phyloP scores from a whole-genome alignment of 2,888 invertebrate species.

The Globia sparganii region DNA sequence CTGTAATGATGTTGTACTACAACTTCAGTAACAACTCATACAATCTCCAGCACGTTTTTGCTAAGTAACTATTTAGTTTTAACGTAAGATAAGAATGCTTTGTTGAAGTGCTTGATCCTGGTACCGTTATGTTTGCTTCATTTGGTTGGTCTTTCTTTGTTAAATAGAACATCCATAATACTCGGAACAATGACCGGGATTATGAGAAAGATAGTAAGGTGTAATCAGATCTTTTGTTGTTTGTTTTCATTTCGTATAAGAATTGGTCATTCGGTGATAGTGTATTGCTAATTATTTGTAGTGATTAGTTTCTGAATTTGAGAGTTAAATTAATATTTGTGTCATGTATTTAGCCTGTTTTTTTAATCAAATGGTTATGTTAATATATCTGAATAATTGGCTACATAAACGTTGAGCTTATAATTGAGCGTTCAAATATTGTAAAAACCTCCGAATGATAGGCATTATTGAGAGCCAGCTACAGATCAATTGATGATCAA shows the following conservation, averaged over 20 bases:
- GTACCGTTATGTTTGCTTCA: conserved; percentile 75
- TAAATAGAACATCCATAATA: conserved; percentile 62
- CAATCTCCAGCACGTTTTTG: conserved; percentile 83
- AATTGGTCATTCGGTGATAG: not conserved
- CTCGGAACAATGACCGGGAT: conserved; percentile 53
- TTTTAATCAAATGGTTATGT: not conserved
- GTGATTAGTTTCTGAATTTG: not conserved
- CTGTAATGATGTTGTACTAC: conserved; percentile 23
- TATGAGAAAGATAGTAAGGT: conserved; percentile 33
- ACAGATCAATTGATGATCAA: no score
- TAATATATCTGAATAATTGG: no score
- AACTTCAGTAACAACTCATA: conserved; percentile 67
- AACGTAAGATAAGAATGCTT: conserved; percentile 81
- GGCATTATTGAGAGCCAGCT: no score
- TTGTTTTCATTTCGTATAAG: conserved; percentile 25
- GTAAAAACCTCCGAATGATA: no score
- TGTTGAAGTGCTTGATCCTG: conserved; percentile 69
- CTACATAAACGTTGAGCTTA: no score
- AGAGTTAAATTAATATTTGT: not conserved
- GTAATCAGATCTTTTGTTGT: conserved; percentile 30
- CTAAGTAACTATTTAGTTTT: conserved; percentile 82
- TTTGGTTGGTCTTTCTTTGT: conserved; percentile 59
- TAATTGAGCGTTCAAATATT: no score
- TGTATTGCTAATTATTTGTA: not conserved
- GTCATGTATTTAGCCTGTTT: not conserved